These are phyloP conservation scores for Idaea dimidiata DNA, from an alignment of 2,888 invertebrate species.

Conservation along the genomic window DNA sequence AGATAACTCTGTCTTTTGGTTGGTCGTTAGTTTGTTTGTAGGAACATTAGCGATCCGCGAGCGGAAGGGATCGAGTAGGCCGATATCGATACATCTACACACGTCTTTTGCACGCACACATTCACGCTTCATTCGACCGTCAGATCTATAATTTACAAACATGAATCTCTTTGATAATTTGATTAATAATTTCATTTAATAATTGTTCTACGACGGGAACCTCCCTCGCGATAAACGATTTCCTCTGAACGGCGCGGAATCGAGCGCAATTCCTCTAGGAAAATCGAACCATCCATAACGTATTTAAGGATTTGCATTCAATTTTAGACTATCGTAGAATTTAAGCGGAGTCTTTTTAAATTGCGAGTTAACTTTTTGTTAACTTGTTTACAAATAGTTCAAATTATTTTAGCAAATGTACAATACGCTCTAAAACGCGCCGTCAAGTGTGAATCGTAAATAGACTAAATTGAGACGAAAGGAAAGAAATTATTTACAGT, in stretches of 20 bases:
- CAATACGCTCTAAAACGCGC: too few relatives aligned
- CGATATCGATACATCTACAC: slow-evolving; percentile 34
- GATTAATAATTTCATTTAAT: slow-evolving; percentile 30
- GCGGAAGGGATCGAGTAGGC: slow-evolving; percentile 14
- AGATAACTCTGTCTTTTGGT: slow-evolving; percentile 21
- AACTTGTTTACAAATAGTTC: too few relatives aligned
- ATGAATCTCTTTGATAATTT: slow-evolving; percentile 38
- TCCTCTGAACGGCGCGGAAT: too few relatives aligned
- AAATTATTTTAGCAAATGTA: too few relatives aligned
- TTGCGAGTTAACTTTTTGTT: too few relatives aligned
- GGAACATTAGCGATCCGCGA: slow-evolving; percentile 13
- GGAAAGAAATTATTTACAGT: slow-evolving; percentile 17
- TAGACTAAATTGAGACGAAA: slow-evolving; percentile 25
- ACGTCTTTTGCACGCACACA: slow-evolving; percentile 35
- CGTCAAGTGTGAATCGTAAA: too few relatives aligned
- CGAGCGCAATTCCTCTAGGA: too few relatives aligned
- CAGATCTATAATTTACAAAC: slow-evolving; percentile 46
- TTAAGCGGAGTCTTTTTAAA: too few relatives aligned
- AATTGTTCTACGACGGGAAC: slow-evolving; percentile 24
- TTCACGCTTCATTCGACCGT: slow-evolving; percentile 33
- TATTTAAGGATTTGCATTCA: too few relatives aligned
- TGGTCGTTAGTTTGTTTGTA: slow-evolving; percentile 13
- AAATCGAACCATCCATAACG: too few relatives aligned
- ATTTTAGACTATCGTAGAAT: too few relatives aligned
- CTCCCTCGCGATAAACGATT: slow-evolving; percentile 12